Base-by-base conservation (phyloP, 2,113 vertebrate genomes). In the Microtus pennsylvanicus region DNA sequence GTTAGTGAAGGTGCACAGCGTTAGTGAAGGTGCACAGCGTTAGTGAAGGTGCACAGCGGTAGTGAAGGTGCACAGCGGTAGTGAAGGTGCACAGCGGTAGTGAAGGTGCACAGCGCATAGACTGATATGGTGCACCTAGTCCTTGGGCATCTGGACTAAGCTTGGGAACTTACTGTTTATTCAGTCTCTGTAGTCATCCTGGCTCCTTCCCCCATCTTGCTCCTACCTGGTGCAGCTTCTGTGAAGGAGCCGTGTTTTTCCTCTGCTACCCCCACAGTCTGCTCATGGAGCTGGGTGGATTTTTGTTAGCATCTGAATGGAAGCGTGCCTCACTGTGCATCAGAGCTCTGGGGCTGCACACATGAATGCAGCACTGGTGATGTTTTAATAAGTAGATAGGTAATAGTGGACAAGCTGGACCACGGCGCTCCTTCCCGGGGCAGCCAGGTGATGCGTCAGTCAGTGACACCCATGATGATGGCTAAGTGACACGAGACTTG, bases 381-480 rank as follows among this genome's bases (percentile, higher is more conserved):
- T 0, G 19, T n/a, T 28, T 28, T 45, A 47, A 33, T 28, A 33
- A n/a, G 33, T 28, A 7, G 14, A 2, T 28, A 0, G 0, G 22
- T 35, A 7, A 77, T 38, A 55, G 69, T 16, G 61, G 7, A 63
- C 42, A 28, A 30, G 16, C 6, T 11, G 14, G 30, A 33, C 2
- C 9, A 5, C 0, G 70, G 70, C 4, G 30, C 61, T 82, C 81
- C 63, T 33, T 87, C 80, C 13, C 35, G 82, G 63, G 24, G 11
- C n/a, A 38, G 5, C 28, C 42, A 83, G 70, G 45, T 55, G 55
- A 55, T 55, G 55, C 3, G 17, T 52, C 22, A 38, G 19, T 30
- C 14, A 65, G 70, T 38, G 10, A 42, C 10, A 7, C 7, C 3
- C 1, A 7, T 9, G 30, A 19, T 0, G 7, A 30, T 16, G n/a